Percentiles rank a stretch among this genome's conserved stretches.
phyloP scores from a whole-genome alignment of 1,140 invertebrate species.

The Neotoxoptera formosana region DNA sequence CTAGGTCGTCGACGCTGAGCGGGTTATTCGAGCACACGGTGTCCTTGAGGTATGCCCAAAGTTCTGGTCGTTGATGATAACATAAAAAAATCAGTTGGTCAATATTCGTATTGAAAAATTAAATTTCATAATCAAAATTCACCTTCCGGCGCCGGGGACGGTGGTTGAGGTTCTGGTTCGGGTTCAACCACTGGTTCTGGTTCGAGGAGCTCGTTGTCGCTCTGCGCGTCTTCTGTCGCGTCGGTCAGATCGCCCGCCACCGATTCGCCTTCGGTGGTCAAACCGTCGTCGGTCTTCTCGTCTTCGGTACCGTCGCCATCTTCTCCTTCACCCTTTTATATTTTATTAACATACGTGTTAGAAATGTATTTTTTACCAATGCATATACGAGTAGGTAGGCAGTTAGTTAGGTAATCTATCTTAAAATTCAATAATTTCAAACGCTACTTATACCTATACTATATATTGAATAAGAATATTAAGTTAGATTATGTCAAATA shows the following conservation, averaged over 20 bases:
- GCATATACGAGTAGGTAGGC: too few species aligned
- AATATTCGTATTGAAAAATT: not conserved
- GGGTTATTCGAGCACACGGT: conserved; percentile 63
- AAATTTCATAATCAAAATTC: not conserved
- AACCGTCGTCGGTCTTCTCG: conserved; percentile 66
- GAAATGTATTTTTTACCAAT: not conserved
- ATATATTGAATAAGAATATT: not conserved
- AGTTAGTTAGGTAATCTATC: not conserved
- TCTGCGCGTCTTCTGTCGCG: conserved; percentile 48
- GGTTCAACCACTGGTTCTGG: conserved; percentile 52
- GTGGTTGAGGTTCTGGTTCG: conserved; percentile 59
- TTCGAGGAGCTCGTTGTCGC: conserved; percentile 60
- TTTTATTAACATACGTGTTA: not conserved
- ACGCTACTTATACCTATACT: not conserved
- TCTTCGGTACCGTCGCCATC: conserved; percentile 66
- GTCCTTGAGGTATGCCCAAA: conserved; percentile 62
- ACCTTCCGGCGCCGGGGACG: conserved; percentile 59
- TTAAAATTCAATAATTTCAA: not conserved
- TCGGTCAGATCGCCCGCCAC: conserved; percentile 54
- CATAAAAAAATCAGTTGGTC: not conserved
- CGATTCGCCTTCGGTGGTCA: conserved; percentile 58
- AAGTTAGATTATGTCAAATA: not conserved
- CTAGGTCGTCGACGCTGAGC: conserved; percentile 63
- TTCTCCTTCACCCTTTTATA: conserved; percentile 60
- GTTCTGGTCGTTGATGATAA: conserved; percentile 59